Base-by-base conservation (phyloP, 2,113 vertebrate genomes). In the Spilogale gracilis region DNA sequence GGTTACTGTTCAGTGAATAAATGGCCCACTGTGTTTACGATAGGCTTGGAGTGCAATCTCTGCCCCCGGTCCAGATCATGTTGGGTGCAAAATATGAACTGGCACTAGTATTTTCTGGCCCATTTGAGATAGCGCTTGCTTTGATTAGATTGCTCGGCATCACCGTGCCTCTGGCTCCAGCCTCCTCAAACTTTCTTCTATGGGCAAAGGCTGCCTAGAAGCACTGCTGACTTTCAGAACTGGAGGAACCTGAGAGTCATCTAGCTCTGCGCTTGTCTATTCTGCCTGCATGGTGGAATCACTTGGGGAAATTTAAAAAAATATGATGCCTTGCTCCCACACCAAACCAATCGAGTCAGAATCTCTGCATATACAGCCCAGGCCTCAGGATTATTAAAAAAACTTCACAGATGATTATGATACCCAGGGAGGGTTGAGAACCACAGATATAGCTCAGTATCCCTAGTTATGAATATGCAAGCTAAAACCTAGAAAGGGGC, bases 101-200 rank as follows among this genome's bases (percentile, higher is more conserved):
- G 96, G 88, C 30, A 67, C 56, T 76, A 94, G 92, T 91, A 98
- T 98, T 99, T 98, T 98, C 98, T 98, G 98, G 98, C 97, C 95
- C 98, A 98, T 98, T 99, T 98, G 98, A 98, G 97, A 98, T 98
- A 98, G 98, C 45, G 16, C 92, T 97, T 95, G 96, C 95, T 98
- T 97, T 98, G 98, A 95, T 98, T 98, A 98, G 95, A 98, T 97
- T 86, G 95, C 96, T 94, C 94, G 88, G 95, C 95, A 50, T 95
- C 84, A 80, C 91, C 94, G 91, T 97, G 95, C 82, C 86, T 96
- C 87, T 79, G 74, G 67, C 90, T 91, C 94, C 76, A 32, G 63
- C 32, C 45, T 96, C 87, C 81, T 94, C 9, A 79, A 95, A 97
- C 92, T 96, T 96, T 92, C 76, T 97, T 96, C 84, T 43, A 5